A percentile compares a stretch with the other conserved stretches of the same genome.
phyloP scores from a whole-genome alignment of 2,797 vertebrate species.

The Apogon talboti region DNA sequence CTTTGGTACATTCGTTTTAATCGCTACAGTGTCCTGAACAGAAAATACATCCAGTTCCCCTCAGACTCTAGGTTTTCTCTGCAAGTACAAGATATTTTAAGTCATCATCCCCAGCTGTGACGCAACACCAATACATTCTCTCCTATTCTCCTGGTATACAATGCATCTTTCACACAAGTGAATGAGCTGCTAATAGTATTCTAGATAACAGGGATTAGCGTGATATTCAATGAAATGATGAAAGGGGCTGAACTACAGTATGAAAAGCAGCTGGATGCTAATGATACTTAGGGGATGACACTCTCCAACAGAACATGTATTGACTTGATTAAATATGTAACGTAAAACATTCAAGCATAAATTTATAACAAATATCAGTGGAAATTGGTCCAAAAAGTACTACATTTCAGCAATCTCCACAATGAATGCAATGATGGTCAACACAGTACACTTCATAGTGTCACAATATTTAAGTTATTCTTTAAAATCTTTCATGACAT shows the following conservation, averaged over 20 bases:
- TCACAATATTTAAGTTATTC: no score
- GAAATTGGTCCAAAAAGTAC: no score
- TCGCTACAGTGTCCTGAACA: background rate
- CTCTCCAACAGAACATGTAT: no score
- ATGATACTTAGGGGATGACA: conserved; percentile 22
- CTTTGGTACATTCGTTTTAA: no score
- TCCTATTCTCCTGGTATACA: conserved; percentile 34
- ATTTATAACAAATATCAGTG: no score
- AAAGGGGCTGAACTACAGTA: conserved; percentile 20
- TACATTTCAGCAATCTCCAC: no score
- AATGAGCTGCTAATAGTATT: conserved; percentile 26
- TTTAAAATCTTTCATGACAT: no score
- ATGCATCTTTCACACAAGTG: conserved; percentile 27
- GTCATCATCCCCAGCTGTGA: background rate
- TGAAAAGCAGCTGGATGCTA: conserved; percentile 35
- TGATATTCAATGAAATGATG: conserved; percentile 26
- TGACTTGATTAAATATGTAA: no score
- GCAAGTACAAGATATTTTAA: background rate
- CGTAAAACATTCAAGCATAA: no score
- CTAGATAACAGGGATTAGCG: conserved; percentile 53
- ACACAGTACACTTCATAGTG: no score
- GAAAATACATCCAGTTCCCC: background rate
- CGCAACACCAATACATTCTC: background rate
- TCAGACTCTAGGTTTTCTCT: no score
- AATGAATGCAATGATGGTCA: no score